Conservation (phyloP, 2,888 invertebrate species). For the Apodemia zela region DNA sequence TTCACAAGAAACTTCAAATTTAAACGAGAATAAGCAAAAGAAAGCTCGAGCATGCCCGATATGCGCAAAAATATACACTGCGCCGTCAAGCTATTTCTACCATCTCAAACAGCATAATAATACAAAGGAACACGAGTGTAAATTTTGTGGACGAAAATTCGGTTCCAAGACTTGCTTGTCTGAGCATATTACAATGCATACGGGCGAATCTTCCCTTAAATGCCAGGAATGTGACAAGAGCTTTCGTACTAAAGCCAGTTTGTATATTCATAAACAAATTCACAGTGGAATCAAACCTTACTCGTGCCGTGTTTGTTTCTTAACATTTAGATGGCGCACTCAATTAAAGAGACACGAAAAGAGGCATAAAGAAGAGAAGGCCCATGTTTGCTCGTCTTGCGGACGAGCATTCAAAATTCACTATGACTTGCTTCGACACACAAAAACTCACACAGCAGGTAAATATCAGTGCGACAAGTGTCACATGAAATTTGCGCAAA, state of each 20-base stretch:
- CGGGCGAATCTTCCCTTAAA: constrained; percentile 55
- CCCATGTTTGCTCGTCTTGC: neutral
- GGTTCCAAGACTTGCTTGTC: constrained; percentile 61
- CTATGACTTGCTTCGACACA: constrained; percentile 3
- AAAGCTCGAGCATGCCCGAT: constrained; percentile 62
- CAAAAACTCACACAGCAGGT: neutral
- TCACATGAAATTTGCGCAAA: constrained; percentile 1
- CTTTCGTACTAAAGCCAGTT: constrained; percentile 67
- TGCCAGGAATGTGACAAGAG: constrained; percentile 70
- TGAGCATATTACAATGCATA: constrained; percentile 68
- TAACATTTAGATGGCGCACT: constrained; percentile 62
- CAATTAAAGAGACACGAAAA: constrained; percentile 8
- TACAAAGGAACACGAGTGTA: constrained; percentile 66
- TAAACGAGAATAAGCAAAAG: constrained; percentile 31
- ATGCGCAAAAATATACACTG: constrained; percentile 67
- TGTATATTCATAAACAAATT: constrained; percentile 74
- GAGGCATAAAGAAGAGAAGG: constrained; percentile 9
- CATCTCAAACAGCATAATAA: constrained; percentile 74
- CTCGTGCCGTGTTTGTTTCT: constrained; percentile 50
- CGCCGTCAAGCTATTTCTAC: constrained; percentile 73
- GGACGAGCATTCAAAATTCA: neutral
- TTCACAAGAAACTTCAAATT: neutral
- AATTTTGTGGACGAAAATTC: constrained; percentile 68
- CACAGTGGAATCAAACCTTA: constrained; percentile 50
- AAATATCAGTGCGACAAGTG: constrained; percentile 3